Evolutionary conservation across 2,888 invertebrate genomes (phyloP).

Genomic region (Acheta domesticus): DNA sequence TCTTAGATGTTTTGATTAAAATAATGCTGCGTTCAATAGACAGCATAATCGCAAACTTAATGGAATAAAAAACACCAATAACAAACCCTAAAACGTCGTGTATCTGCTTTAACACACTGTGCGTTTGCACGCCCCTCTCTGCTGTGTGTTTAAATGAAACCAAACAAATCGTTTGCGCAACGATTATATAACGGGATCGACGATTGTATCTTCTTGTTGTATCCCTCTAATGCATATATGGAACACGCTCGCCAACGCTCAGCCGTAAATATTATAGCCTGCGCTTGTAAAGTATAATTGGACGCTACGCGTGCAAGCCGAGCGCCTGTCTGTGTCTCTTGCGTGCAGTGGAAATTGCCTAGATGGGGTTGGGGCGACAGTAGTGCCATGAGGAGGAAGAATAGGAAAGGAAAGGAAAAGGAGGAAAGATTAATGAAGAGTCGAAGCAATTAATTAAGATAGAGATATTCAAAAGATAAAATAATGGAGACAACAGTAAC

Average conservation of each 20-base stretch:
- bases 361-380: too few relatives aligned
- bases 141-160: background rate
- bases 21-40: too few relatives aligned
- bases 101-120: too few relatives aligned
- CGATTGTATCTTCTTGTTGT: slow-evolving; percentile 4
- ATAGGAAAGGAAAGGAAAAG: background rate
- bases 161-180: slow-evolving; percentile 9
- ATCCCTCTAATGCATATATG: slow-evolving; percentile 10
- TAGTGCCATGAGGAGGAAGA: too few relatives aligned
- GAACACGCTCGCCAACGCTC: background rate
- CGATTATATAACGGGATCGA: slow-evolving; percentile 1
- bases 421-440: background rate
- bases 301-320: background rate
- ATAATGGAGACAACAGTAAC: too few relatives aligned
- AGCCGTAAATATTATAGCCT: background rate
- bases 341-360: background rate
- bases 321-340: background rate
- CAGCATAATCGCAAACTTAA: too few relatives aligned
- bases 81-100: too few relatives aligned
- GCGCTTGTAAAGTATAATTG: slow-evolving; percentile 4
- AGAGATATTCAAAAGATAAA: too few relatives aligned
- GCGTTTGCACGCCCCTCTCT: too few relatives aligned
- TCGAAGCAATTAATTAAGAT: background rate
- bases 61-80: too few relatives aligned
- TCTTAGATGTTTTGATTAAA: too few relatives aligned